Base-by-base conservation (phyloP, 2,113 vertebrate genomes). In the Rallus limicola region DNA sequence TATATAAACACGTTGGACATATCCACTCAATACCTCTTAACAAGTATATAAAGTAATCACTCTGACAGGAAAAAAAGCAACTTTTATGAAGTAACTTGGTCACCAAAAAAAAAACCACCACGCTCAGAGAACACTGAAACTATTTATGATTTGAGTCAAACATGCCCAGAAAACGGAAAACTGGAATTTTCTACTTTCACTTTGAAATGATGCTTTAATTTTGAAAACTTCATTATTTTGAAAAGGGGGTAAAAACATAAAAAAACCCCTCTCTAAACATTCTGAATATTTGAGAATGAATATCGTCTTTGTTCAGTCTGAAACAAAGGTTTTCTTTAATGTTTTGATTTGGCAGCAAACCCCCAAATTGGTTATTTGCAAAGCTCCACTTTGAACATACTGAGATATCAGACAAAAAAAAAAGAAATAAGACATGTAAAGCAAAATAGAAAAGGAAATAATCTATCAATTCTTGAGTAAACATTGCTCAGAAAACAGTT, bases 401-500 rank as follows among this genome's bases (percentile, higher is more conserved):
- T 44, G 88, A 82, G 71, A 84, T 72, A 59, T 82, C 81, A 95
- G 28, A 74, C 52, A 84, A 84, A 82, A 93, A 93, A 93, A 42
- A 71, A 86, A 88, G 42, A 71, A 86, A 78, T 26, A 72, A 2
- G 6, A 25, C 36, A 69, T 68, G 48, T 40, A 82, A 92, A 86
- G 52, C 50, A 88, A 95, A 93, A 92, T 4, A 82, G 46, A 79
- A 92, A 88, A 86, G 92, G 92, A 95, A 96, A 92, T 72, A 58
- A 85, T 92, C 58, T 86, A 79, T 92, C 90, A 93, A 62, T 58
- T 94, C 67, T 67, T 76, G 31, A 86, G 70, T 91, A 96, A 96
- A 90, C 86, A 72, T 55, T 78, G n/a, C 70, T 92, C 81, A 84
- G 62, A 96, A 91, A 91, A 83, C 88, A 95, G 72, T 93, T 84